Evolutionary conservation across 1,140 invertebrate species (phyloP).

Genomic region (Temnothorax nylanderi): DNA sequence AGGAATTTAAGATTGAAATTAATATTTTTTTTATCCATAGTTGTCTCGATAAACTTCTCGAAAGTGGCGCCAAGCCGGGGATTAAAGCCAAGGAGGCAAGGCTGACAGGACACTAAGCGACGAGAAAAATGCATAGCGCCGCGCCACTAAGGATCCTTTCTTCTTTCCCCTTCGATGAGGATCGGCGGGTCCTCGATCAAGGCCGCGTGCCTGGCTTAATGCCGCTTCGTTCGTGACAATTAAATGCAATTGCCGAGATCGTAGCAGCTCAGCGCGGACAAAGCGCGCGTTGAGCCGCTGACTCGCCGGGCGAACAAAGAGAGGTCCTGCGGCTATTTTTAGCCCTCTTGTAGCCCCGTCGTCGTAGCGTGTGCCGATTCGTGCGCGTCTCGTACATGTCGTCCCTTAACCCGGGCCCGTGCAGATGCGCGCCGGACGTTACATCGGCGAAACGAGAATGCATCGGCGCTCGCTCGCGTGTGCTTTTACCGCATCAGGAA

Average conservation of each 20-base stretch:
- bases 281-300: constrained; percentile 35
- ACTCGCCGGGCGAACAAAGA: constrained; percentile 55
- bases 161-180: constrained; percentile 18
- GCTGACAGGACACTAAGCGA: constrained; percentile 55
- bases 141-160: constrained; percentile 2
- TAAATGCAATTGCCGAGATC: constrained; percentile 64
- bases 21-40: constrained; percentile 2
- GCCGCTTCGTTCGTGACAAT: constrained; percentile 59
- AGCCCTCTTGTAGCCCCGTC: constrained; percentile 20
- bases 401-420: constrained; percentile 48
- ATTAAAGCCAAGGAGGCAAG: constrained; percentile 44
- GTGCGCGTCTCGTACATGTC: constrained; percentile 21
- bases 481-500: neutral
- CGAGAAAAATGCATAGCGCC: constrained; percentile 32
- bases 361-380: constrained; percentile 48
- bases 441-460: constrained; percentile 38
- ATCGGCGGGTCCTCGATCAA: constrained; percentile 38
- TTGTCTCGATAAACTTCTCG: constrained; percentile 54
- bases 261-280: constrained; percentile 14
- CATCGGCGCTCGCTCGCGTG: neutral
- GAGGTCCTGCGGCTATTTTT: constrained; percentile 58
- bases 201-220: constrained; percentile 26
- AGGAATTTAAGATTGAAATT: neutral
- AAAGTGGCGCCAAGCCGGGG: constrained; percentile 15
- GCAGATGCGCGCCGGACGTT: constrained; percentile 12